Percentiles rank a stretch among this genome's conserved stretches.
phyloP scores from a whole-genome alignment of 2,888 invertebrate species.

The Chymomyza fuscimana region DNA sequence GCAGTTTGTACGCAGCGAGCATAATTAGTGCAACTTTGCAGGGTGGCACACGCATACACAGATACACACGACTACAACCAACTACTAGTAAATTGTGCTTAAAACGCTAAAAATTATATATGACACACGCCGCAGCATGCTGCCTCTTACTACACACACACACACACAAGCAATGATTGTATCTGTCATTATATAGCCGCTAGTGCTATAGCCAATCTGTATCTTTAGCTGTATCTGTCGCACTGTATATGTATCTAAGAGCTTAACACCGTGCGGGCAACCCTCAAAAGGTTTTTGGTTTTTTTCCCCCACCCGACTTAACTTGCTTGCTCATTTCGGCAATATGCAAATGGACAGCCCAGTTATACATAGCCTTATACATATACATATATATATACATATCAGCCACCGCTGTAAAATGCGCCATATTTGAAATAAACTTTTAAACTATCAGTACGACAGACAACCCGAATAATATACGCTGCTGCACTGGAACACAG shows the following conservation, averaged over 20 bases:
- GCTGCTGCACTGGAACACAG: background rate
- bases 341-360: constrained; percentile 59
- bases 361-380: background rate
- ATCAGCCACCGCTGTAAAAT: constrained; percentile 3
- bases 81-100: constrained; percentile 61
- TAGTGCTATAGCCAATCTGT: constrained; percentile 14
- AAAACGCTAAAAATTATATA: constrained; percentile 70
- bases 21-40: constrained; percentile 1
- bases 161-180: constrained; percentile 25
- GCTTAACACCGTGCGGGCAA: constrained; percentile 54
- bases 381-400: background rate
- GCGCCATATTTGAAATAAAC: constrained; percentile 69
- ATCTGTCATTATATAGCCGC: constrained; percentile 12
- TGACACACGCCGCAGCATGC: constrained; percentile 57
- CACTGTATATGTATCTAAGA: constrained; percentile 36
- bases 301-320: constrained; percentile 16
- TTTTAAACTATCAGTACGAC: constrained; percentile 56
- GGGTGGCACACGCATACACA: background rate
- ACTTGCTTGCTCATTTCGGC: constrained; percentile 61
- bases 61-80: background rate
- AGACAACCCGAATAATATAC: constrained; percentile 21
- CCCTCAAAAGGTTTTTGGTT: constrained; percentile 29
- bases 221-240: constrained; percentile 20
- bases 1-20: background rate
- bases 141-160: constrained; percentile 10